Conservation (phyloP, 2,113 vertebrate genomes). For the Mesoclemmys tuberculata region DNA sequence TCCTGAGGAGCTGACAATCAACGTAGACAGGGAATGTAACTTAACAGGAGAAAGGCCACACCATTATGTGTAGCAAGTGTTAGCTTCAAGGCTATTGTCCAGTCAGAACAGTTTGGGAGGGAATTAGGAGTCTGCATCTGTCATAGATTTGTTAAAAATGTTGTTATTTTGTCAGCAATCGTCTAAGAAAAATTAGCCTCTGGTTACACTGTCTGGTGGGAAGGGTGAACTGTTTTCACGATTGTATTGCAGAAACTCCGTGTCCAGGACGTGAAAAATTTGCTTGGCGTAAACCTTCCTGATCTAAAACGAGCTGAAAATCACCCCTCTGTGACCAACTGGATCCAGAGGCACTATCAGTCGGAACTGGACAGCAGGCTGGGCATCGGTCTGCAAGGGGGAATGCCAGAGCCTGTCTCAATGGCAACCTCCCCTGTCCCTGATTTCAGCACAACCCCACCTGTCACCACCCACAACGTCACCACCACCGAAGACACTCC, state of each 20-base stretch:
- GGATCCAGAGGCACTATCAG: constrained; percentile 59
- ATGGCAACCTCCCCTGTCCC: fast-evolving
- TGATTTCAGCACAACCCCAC: fast-evolving
- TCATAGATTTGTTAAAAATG: fast-evolving
- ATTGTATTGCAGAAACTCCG: constrained; percentile 65
- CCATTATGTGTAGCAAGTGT: neutral
- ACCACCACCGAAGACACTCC: fast-evolving
- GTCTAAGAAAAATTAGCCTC: fast-evolving
- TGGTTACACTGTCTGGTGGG: fast-evolving
- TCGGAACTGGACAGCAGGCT: constrained; percentile 49
- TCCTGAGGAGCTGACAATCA: too few relatives aligned
- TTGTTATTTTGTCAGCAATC: neutral
- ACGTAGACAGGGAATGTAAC: neutral
- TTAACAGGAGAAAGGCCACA: neutral
- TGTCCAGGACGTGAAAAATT: constrained; percentile 8
- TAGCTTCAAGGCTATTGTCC: fast-evolving
- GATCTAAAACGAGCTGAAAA: constrained; percentile 58
- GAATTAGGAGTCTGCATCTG: neutral
- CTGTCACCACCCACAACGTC: neutral
- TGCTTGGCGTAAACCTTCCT: constrained; percentile 70
- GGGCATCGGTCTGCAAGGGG: constrained; percentile 48
- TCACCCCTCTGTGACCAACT: constrained; percentile 32
- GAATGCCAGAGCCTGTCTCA: neutral
- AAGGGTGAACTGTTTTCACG: neutral
- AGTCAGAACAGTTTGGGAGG: neutral